Evolutionary conservation across 2,888 invertebrate species (phyloP), one percentile per base, ranked within the genome.

Genomic region (Dicyrtomina minuta): DNA sequence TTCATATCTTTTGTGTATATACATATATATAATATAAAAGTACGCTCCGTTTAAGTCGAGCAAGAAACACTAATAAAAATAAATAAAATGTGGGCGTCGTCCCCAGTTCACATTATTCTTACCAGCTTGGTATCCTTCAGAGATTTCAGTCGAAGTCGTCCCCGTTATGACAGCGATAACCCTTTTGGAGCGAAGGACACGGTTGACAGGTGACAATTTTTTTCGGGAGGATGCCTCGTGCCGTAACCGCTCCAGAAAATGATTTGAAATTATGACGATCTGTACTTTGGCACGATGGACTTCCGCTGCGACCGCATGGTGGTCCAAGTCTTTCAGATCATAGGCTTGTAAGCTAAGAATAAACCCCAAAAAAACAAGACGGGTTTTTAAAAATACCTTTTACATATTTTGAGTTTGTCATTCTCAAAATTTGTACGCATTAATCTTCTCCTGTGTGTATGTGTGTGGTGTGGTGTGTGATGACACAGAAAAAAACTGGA

Each of bases 201-300:
- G 69, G 61, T 78, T 78, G 59, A 78, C 70, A 3, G 75, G 75
- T 49, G 76, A 74, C 65, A 76, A 65, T 26, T 72, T 71, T 64
- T 75, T 74, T 56, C 74, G 67, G 33, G 65, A 68, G 13, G 69
- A 69, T 24, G 73, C 72, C 67, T 78, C 75, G 59, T 74, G 69
- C 61, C 72, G 73, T 49, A 78, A 65, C 22, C 74, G 74, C n/a
- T 78, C 76, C 60, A 78, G 68, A 66, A 78, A 77, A 66, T 72
- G 75, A 70, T 77, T 72, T 17, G 78, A 78, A 22, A 78, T 74
- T 22, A 78, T 77, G 44, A 78, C 72, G 27, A 78, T 77, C 70
- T 78, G 78, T 65, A 76, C 75, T 71, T 77, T 78, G 33, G 75
- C 74, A 62, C 72, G 62, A 56, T 78, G 78, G 13, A 77, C 74